These are phyloP conservation scores for Elachura formosa DNA, from an alignment of 2,113 vertebrate genomes.

Conservation along the genomic window DNA sequence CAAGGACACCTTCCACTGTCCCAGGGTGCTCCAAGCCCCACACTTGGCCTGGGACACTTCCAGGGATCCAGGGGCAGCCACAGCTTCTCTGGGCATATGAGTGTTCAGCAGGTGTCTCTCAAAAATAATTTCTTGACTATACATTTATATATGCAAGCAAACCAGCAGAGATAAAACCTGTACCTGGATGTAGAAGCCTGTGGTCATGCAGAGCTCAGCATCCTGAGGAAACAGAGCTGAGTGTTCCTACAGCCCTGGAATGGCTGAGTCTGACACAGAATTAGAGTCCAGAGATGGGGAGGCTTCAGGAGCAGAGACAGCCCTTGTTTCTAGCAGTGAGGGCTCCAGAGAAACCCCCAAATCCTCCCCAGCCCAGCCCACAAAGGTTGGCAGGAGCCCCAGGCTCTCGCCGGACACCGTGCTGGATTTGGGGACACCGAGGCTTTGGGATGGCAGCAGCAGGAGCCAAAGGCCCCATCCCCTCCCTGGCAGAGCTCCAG, in stretches of 20 bases:
- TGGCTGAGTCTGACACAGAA: neutral
- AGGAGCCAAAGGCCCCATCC: neutral
- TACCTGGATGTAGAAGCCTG: rapidly evolving
- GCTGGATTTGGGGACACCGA: neutral
- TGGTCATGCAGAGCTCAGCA: neutral
- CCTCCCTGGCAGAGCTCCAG: rapidly evolving
- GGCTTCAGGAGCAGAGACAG: neutral
- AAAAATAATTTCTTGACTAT: rapidly evolving
- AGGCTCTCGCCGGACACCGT: rapidly evolving
- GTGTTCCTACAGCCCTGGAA: rapidly evolving
- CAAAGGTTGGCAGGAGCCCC: neutral
- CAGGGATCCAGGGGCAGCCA: neutral
- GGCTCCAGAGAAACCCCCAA: neutral
- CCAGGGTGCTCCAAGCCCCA: neutral
- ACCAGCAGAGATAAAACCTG: neutral
- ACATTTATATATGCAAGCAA: neutral
- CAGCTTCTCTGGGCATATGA: neutral
- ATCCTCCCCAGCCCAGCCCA: neutral
- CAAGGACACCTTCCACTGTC: neutral
- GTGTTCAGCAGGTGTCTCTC: neutral
- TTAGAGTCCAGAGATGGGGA: neutral
- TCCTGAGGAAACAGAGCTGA: rapidly evolving
- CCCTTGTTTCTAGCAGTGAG: neutral
- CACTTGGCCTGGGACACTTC: neutral
- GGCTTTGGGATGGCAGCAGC: rapidly evolving